Evolutionary conservation across 1,140 invertebrate genomes (phyloP).

Genomic region (Phymastichus coffea): DNA sequence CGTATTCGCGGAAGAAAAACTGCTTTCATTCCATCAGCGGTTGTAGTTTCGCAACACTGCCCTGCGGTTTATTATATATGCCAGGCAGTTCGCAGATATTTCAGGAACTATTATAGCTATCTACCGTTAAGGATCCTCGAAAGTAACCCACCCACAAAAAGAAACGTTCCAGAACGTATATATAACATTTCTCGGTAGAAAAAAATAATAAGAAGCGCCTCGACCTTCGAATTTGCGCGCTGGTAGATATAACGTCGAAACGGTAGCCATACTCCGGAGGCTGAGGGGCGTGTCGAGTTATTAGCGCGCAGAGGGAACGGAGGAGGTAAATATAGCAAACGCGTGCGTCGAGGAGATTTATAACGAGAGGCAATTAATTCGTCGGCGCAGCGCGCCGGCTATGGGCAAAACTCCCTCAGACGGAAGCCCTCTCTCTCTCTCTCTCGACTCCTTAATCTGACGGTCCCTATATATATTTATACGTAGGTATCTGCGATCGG

Average conservation of each 20-base stretch:
- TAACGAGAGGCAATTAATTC: conserved; percentile 29
- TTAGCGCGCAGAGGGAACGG: background rate
- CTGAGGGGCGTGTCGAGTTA: conserved; percentile 19
- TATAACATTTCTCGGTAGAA: too few species aligned
- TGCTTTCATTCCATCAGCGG: too few species aligned
- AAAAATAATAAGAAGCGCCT: background rate
- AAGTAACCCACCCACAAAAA: background rate
- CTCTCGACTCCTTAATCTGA: background rate
- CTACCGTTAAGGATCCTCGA: background rate
- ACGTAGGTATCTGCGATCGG: background rate
- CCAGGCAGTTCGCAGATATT: too few species aligned
- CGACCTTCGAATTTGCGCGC: conserved; percentile 3
- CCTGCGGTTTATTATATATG: too few species aligned
- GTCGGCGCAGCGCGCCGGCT: background rate
- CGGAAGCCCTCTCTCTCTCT: background rate
- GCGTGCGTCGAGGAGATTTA: conserved; percentile 9
- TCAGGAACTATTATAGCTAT: too few species aligned
- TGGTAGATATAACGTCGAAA: background rate
- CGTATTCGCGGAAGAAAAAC: too few species aligned
- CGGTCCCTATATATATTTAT: background rate
- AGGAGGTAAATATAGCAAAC: too few species aligned
- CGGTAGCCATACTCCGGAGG: conserved; percentile 18
- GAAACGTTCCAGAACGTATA: background rate
- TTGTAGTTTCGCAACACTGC: too few species aligned
- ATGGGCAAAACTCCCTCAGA: conserved; percentile 2